Conservation (phyloP, 2,113 vertebrate species). For the Cryptomyrus ogoouensis region DNA sequence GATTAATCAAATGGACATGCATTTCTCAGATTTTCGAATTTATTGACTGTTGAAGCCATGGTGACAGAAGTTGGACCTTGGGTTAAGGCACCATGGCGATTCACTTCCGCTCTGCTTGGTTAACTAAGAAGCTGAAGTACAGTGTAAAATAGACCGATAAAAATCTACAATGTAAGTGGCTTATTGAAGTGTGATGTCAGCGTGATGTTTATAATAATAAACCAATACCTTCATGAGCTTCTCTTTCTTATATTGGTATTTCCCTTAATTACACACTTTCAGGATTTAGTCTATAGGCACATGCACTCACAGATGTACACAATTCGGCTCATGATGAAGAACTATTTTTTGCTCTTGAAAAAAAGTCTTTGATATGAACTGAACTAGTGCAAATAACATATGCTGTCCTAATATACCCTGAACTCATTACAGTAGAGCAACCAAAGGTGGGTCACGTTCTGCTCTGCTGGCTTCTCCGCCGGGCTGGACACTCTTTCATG, state of each 20-base stretch:
- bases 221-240: neutral
- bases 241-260: neutral
- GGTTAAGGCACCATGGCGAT: neutral
- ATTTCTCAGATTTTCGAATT: neutral
- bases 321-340: neutral
- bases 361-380: neutral
- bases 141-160: neutral
- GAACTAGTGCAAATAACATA: neutral
- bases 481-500: neutral
- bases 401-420: constrained; percentile 1
- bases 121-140: neutral
- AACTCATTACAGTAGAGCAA: neutral
- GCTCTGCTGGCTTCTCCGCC: neutral
- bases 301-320: neutral
- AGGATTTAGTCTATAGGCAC: neutral
- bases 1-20: neutral
- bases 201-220: neutral
- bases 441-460: neutral
- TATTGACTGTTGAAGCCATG: neutral
- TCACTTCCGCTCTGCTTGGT: neutral
- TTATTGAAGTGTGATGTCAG: neutral
- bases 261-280: neutral
- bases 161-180: neutral
- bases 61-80: neutral
- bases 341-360: neutral